These are phyloP conservation scores for Cerastis leucographa DNA, from an alignment of 2,888 invertebrate species.

Conservation along the genomic window DNA sequence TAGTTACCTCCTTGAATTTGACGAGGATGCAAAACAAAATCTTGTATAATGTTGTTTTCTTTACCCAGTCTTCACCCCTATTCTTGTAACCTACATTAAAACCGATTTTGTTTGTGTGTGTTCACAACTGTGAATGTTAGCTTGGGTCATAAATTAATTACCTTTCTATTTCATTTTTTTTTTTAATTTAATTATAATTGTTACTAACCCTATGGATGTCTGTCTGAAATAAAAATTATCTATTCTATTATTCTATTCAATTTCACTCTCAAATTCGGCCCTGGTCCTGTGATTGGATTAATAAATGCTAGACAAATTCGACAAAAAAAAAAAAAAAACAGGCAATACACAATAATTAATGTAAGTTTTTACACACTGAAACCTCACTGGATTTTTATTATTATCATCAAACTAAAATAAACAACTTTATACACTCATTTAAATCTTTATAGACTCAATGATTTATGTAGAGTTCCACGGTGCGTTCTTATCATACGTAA, in stretches of 20 bases:
- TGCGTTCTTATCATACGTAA: constrained; percentile 39
- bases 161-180: not conserved
- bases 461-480: constrained; percentile 44
- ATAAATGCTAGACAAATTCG: no score
- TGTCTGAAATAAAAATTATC: no score
- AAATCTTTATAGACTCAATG: constrained; percentile 60
- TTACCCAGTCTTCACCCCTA: no score
- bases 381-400: constrained; percentile 6
- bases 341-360: no score
- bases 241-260: no score
- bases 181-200: no score
- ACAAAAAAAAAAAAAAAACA: no score
- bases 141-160: not conserved
- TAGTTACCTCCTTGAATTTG: no score
- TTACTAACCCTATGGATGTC: no score
- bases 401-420: constrained; percentile 22
- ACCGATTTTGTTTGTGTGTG: not conserved
- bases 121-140: not conserved
- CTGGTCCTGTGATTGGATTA: no score
- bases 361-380: not conserved
- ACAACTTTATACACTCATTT: constrained; percentile 41
- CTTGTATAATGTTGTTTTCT: no score
- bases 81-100: not conserved
- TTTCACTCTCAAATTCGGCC: not conserved
- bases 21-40: no score